Conservation (phyloP, 2,888 invertebrate genomes). For the Coelopa pilipes region DNA sequence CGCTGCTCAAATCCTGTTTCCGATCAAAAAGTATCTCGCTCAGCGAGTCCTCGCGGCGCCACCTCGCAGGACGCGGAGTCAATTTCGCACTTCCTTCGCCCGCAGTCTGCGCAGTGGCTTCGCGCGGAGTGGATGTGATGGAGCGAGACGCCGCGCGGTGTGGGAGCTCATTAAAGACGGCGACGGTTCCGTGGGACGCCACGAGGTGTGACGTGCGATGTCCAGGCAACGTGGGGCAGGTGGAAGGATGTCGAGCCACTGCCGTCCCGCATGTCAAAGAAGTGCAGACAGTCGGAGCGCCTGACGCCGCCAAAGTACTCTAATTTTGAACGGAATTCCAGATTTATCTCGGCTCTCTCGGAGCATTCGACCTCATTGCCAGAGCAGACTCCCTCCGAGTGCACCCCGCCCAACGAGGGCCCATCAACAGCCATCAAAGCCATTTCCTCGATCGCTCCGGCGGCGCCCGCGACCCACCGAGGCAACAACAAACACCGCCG, state of each 20-base stretch:
- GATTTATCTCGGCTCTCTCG: background rate
- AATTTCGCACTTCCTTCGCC: constrained; percentile 6
- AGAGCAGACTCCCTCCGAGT: background rate
- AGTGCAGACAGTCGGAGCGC: no score
- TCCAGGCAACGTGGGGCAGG: no score
- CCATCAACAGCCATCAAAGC: constrained; percentile 6
- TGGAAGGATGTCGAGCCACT: no score
- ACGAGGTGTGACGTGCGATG: no score
- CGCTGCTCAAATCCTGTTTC: constrained; percentile 18
- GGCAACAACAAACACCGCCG: background rate
- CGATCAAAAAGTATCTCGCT: constrained; percentile 23
- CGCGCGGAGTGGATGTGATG: no score
- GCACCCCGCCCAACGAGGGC: background rate
- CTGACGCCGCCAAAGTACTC: no score
- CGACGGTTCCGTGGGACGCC: no score
- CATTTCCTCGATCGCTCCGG: constrained; percentile 18
- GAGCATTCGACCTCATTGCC: background rate
- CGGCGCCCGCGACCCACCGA: background rate
- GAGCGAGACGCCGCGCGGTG: no score
- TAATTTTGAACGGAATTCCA: no score
- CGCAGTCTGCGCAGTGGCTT: background rate
- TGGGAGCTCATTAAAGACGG: no score
- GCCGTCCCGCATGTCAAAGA: no score
- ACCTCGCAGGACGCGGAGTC: background rate
- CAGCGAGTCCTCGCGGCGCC: background rate